Evolutionary conservation across 2,888 invertebrate genomes (phyloP), one percentile per base, ranked within the genome.

Genomic region (Rhaphigaster nebulosa): DNA sequence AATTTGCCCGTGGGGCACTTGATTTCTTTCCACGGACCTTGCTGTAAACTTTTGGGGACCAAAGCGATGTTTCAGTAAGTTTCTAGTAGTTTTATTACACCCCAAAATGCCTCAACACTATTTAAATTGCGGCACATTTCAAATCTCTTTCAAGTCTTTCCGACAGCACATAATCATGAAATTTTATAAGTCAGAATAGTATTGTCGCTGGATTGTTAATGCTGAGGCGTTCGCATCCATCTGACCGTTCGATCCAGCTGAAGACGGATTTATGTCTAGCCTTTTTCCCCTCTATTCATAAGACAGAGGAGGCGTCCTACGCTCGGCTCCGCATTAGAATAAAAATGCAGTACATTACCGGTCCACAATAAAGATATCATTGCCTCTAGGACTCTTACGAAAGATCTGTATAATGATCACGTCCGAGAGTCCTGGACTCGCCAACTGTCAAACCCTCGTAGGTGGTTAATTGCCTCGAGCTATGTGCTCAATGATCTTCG

Each of bases 311-410:
- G 52, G 38, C 88, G 41, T 20, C 88, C 88, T 88, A 88, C 88
- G 88, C 88, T 56, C 56, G 38, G 34, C 18, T 38, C 29, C 41
- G 88, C 54, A 88, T 88, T 88, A 60, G 88, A 88, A 88, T 88
- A 88, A 88, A 88, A 88, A 88, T 88, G 56, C 88, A 88, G 56
- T 88, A 88, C 88, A 88, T 88, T 88, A 88, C 60, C 56, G 38
- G 20, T 88, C 29, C 41, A 88, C 88, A 88, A 60, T 88, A 88
- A 88, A 88, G 88, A 88, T 88, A 88, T 88, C 88, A 65, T 60
- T 88, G 88, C 26, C 50, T 54, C 70, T 41, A 45, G n/a, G n/a
- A 45, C 41, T 50, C n/a, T 84, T 41, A 41, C 45, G 41, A 41
- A 84, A 41, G 45, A 2, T 84, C n/a, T 45, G 84, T 84, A 84